phyloP scores from a whole-genome alignment of 2,797 vertebrate genomes.

The Gorsachius magnificus region DNA sequence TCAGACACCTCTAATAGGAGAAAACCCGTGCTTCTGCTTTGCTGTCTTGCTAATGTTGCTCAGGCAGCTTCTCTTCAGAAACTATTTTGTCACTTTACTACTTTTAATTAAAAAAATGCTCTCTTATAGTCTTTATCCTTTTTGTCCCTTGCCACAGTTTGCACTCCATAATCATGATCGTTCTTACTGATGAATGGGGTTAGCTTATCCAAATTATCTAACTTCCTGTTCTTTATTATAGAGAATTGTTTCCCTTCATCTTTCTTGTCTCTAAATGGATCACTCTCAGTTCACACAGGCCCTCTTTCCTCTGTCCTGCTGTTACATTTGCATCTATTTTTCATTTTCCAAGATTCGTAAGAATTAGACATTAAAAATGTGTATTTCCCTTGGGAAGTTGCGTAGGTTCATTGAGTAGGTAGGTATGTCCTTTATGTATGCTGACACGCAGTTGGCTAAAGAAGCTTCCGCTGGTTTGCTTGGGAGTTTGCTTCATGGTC shows the following conservation, averaged over 20 bases:
- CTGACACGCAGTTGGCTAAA: neutral
- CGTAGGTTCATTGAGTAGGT: neutral
- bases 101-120: neutral
- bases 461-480: neutral
- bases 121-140: neutral
- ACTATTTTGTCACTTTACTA: neutral
- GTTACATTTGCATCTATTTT: neutral
- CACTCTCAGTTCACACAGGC: neutral
- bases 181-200: neutral
- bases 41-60: neutral
- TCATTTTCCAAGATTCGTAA: neutral
- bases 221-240: neutral
- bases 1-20: neutral
- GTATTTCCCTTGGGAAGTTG: neutral
- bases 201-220: neutral
- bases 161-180: neutral
- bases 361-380: neutral
- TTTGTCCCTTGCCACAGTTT: neutral
- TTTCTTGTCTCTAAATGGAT: neutral
- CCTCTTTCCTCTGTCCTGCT: neutral
- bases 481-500: neutral
- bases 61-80: neutral
- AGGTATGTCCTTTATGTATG: neutral
- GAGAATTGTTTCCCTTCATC: neutral
- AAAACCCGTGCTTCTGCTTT: neutral